phyloP scores from a whole-genome alignment of 2,113 vertebrate species.

The Neolamprologus cancellatus region DNA sequence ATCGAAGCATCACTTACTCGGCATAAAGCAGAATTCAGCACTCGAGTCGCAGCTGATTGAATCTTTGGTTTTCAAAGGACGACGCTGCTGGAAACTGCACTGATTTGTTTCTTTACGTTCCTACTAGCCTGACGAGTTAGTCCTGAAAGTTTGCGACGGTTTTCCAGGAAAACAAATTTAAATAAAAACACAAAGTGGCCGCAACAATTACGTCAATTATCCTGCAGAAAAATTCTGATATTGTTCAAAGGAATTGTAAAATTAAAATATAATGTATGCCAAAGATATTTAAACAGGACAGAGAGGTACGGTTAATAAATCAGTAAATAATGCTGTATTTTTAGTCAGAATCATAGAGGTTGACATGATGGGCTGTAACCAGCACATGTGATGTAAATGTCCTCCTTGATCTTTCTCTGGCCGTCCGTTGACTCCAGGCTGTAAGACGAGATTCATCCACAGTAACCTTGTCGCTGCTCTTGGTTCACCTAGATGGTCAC shows the following conservation, averaged over 20 bases:
- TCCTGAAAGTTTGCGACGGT: not conserved
- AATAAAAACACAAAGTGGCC: not conserved
- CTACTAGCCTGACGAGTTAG: not conserved
- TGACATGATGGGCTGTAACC: not conserved
- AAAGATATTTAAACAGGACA: not conserved
- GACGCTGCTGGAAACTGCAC: not conserved
- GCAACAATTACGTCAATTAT: not conserved
- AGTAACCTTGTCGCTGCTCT: not conserved
- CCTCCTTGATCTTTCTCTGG: not conserved
- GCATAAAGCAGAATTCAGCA: not conserved
- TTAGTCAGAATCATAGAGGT: fast-evolving
- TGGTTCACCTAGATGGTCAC: not conserved
- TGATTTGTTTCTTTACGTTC: not conserved
- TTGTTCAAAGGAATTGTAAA: not conserved
- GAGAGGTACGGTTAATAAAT: not conserved
- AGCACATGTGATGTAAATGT: not conserved
- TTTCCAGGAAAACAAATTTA: not conserved
- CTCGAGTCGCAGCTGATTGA: fast-evolving
- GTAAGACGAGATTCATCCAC: not conserved
- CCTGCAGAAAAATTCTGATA: not conserved
- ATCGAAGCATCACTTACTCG: not conserved
- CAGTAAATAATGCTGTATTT: fast-evolving
- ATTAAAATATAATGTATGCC: not conserved
- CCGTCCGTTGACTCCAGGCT: not conserved
- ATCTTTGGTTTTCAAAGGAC: not conserved